These are phyloP conservation scores for Cyprinus carpio DNA, from an alignment of 2,113 vertebrate genomes.

Conservation along the genomic window DNA sequence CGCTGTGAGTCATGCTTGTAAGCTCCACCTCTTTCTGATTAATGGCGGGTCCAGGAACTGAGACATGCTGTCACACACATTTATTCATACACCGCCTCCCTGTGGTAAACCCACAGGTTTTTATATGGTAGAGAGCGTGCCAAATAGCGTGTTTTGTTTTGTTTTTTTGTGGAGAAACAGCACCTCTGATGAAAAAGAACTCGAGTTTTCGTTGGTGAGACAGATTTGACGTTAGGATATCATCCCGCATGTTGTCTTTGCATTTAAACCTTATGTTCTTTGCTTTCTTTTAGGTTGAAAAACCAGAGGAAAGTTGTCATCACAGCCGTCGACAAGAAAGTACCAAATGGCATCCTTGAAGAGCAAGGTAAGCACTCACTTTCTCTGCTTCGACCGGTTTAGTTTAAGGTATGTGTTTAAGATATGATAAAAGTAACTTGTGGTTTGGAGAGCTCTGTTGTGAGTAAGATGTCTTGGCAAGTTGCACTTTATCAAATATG, in stretches of 20 bases:
- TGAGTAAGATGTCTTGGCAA: not conserved
- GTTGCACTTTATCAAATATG: not conserved
- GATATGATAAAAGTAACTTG: not conserved
- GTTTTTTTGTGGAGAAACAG: not conserved
- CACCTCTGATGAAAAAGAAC: conserved; percentile 82
- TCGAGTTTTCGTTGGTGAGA: conserved; percentile 85
- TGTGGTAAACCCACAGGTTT: conserved; percentile 10
- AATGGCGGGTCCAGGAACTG: conserved; percentile 53
- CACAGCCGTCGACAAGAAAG: conserved; percentile 90
- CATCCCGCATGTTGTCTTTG: not conserved
- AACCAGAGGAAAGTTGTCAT: conserved; percentile 90
- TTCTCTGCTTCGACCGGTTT: not conserved
- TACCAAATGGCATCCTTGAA: conserved; percentile 95
- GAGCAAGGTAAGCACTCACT: conserved; percentile 85
- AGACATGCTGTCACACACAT: conserved; percentile 34
- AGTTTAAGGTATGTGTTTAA: not conserved
- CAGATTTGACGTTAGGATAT: not conserved
- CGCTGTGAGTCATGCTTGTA: not conserved
- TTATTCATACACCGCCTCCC: conserved; percentile 21
- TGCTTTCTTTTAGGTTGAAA: conserved; percentile 79
- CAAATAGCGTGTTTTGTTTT: not conserved
- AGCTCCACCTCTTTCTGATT: conserved; percentile 44
- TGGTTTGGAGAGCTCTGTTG: not conserved
- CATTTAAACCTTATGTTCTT: conserved; percentile 2
- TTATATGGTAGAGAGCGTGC: not conserved